Conservation (phyloP, 2,797 vertebrate species). For the Hoplostethus mediterraneus region DNA sequence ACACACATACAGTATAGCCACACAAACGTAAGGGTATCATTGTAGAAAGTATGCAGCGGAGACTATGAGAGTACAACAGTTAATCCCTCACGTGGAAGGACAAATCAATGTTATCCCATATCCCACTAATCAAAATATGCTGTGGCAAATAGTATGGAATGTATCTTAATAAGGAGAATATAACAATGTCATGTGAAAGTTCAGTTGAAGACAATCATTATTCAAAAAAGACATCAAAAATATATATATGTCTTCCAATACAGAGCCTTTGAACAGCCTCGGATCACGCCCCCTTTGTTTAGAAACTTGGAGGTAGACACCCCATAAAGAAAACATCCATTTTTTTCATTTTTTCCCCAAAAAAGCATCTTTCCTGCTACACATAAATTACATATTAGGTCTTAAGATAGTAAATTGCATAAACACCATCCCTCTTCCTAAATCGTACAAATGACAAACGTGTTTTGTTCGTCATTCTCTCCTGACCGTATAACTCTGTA, state of each 20-base stretch:
- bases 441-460: slow-evolving; percentile 52
- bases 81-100: slow-evolving; percentile 48
- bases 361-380: slow-evolving; percentile 69
- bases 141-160: slow-evolving; percentile 61
- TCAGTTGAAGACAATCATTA: slow-evolving; percentile 67
- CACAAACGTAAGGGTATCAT: slow-evolving; percentile 53
- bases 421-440: slow-evolving; percentile 72
- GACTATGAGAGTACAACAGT: slow-evolving; percentile 50
- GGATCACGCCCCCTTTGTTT: slow-evolving; percentile 50
- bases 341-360: slow-evolving; percentile 42
- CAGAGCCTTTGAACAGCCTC: slow-evolving; percentile 65
- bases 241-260: slow-evolving; percentile 79
- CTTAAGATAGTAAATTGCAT: slow-evolving; percentile 82
- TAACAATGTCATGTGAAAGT: slow-evolving; percentile 65
- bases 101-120: slow-evolving; percentile 38
- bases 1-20: slow-evolving; percentile 53
- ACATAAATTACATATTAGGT: slow-evolving; percentile 67
- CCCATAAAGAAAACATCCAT: slow-evolving; percentile 71
- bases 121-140: slow-evolving; percentile 51
- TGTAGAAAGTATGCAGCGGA: slow-evolving; percentile 63
- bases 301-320: slow-evolving; percentile 67
- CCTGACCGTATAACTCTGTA: slow-evolving; percentile 57
- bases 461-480: slow-evolving; percentile 28
- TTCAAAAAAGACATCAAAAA: slow-evolving; percentile 80
- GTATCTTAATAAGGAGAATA: slow-evolving; percentile 59